Base-by-base conservation (phyloP, 2,797 vertebrate genomes). In the Chloroceryle inda region DNA sequence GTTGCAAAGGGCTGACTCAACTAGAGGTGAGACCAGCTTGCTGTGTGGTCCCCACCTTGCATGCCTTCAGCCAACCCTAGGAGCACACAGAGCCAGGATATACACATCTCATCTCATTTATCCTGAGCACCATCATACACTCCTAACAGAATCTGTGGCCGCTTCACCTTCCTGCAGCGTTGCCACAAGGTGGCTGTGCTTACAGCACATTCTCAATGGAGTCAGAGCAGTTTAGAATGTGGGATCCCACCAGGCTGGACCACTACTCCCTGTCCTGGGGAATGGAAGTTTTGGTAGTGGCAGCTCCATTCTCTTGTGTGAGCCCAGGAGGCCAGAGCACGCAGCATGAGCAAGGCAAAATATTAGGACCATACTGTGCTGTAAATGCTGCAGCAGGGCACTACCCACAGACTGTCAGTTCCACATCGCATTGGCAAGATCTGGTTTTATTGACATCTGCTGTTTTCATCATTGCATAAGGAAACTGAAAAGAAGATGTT, bases 341-440 rank as follows among this genome's bases (percentile, higher is more conserved):
- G 1, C n/a, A 24, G 47, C 0, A 0, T 0, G 1, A 78, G 47
- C 20, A 47, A 88, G 24, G 21, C 53, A 38, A 55, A 77, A 69
- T 13, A 58, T 63, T 37, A 80, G 35, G 21, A 35, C 44, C 27
- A 19, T 37, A 22, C 9, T 72, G 80, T 8, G 35, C 59, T 63
- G 18, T 50, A 85, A 75, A 42, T 35, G n/a, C 31, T 67, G 71
- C 66, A 49, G 63, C 49, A 72, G 37, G 35, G 18, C 13, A 72
- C 42, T 52, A 55, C 38, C 53, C 31, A 0, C 59, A 80, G 61
- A 29, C 59, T 61, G 68, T 29, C 49, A 40, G 33, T 59, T 73
- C 55, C 79, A 55, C 38, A 22, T 23, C 0, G 0, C 12, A 22
- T 15, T 72, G 64, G 55, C 42, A 84, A 84, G 61, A 68, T 21